These are phyloP conservation scores for Malacoraja senta DNA, from an alignment of 2,797 vertebrate species.

Conservation along the genomic window DNA sequence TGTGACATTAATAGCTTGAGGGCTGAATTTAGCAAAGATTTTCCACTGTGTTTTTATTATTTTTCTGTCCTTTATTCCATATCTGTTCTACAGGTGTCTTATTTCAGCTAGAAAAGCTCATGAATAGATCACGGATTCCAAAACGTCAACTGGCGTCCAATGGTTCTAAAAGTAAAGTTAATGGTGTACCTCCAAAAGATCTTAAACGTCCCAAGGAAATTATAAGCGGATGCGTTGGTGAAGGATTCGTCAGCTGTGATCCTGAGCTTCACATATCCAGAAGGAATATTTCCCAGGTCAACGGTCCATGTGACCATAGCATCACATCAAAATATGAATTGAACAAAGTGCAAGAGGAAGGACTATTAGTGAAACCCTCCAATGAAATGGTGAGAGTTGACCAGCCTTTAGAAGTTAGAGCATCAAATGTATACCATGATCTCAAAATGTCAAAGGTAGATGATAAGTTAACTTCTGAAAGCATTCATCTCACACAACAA, in stretches of 20 bases:
- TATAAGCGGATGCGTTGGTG: neutral
- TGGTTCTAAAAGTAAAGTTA: neutral
- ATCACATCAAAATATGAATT: neutral
- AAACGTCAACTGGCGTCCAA: neutral
- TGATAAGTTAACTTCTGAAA: neutral
- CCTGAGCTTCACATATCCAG: neutral
- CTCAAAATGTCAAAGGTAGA: neutral
- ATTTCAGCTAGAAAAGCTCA: slow-evolving; percentile 10
- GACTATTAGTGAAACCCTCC: neutral
- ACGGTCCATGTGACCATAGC: neutral
- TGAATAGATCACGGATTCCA: neutral
- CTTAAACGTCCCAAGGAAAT: neutral
- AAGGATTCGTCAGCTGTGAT: neutral
- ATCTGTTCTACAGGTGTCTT: slow-evolving; percentile 9
- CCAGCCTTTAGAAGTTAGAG: neutral
- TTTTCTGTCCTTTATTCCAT: neutral
- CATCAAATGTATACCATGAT: neutral
- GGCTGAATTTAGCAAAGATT: neutral
- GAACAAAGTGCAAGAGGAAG: neutral
- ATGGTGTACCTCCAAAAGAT: neutral
- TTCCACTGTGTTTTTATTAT: too few relatives aligned
- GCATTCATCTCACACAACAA: neutral
- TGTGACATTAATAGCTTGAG: neutral
- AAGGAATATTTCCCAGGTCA: neutral
- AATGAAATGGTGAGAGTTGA: neutral